Evolutionary conservation across 2,888 invertebrate genomes (phyloP).

Genomic region (Apotomis capreana): DNA sequence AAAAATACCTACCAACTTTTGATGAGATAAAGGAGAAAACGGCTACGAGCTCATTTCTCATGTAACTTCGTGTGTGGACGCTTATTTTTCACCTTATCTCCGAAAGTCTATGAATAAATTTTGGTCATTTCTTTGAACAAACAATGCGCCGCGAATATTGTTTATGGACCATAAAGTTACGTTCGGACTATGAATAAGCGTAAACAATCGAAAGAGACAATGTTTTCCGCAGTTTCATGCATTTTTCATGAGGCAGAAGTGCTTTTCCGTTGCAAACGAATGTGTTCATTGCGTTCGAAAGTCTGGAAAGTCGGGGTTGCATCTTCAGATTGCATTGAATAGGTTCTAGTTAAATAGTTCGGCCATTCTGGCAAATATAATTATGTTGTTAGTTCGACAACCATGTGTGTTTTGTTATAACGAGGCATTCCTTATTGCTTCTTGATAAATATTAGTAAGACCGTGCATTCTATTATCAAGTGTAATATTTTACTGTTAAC

Average conservation of each 20-base stretch:
- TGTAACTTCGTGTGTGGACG: conserved; percentile 22
- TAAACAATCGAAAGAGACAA: conserved; percentile 45
- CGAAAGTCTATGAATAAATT: conserved; percentile 42
- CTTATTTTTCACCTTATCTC: conserved; percentile 40
- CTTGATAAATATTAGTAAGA: too few species aligned
- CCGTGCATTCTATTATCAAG: too few species aligned
- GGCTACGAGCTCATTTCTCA: not conserved
- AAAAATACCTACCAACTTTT: not conserved
- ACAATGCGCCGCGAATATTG: conserved; percentile 42
- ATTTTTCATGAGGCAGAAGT: conserved; percentile 43
- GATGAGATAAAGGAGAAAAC: conserved; percentile 11
- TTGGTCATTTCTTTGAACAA: conserved; percentile 42
- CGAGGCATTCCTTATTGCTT: conserved; percentile 8
- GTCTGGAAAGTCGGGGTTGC: conserved; percentile 35
- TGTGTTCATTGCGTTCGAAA: conserved; percentile 42
- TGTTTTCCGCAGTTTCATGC: conserved; percentile 45
- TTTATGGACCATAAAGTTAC: conserved; percentile 44
- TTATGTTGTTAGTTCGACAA: conserved; percentile 1
- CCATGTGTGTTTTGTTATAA: not conserved
- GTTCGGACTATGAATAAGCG: conserved; percentile 43
- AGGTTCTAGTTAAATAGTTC: conserved; percentile 26
- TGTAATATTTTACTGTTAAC: too few species aligned
- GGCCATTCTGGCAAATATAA: conserved; percentile 2
- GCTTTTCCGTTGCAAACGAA: conserved; percentile 41
- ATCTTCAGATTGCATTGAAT: conserved; percentile 34